Conservation (phyloP, 2,113 vertebrate species). For the Laticauda laticaudata region DNA sequence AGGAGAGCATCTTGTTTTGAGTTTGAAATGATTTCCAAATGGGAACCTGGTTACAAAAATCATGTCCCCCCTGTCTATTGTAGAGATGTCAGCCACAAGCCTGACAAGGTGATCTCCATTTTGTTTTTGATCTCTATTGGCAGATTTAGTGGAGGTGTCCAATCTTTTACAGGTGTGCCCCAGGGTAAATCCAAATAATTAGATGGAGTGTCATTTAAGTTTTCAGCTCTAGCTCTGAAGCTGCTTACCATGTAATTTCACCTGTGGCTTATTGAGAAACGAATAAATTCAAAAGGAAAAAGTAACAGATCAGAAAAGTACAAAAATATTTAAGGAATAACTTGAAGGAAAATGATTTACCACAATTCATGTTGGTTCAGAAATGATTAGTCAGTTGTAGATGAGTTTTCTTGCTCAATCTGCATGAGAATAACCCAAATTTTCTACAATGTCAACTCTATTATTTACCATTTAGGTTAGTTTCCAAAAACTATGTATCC, state of each 20-base stretch:
- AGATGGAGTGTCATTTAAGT: neutral
- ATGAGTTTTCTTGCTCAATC: neutral
- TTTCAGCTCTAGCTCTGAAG: neutral
- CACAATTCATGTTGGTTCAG: neutral
- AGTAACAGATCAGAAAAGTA: neutral
- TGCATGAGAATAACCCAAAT: neutral
- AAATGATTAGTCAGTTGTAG: neutral
- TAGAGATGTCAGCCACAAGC: neutral
- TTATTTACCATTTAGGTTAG: neutral
- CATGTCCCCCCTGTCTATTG: neutral
- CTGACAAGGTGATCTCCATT: neutral
- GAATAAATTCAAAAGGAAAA: neutral
- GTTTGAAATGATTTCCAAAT: constrained; percentile 17
- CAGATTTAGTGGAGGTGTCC: neutral
- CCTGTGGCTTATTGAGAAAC: neutral
- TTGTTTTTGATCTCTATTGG: neutral
- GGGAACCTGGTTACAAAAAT: neutral
- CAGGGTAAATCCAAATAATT: neutral
- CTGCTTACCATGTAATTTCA: neutral
- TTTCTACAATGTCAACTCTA: neutral
- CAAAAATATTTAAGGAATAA: neutral
- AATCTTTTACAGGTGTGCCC: neutral
- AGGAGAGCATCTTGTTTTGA: constrained; percentile 12
- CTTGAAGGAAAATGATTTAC: neutral
- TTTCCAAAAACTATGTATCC: neutral